Percentiles rank a stretch among this genome's conserved stretches.
Evolutionary conservation across 1,140 invertebrate genomes (phyloP).

Genomic region (Mylabris phalerata): DNA sequence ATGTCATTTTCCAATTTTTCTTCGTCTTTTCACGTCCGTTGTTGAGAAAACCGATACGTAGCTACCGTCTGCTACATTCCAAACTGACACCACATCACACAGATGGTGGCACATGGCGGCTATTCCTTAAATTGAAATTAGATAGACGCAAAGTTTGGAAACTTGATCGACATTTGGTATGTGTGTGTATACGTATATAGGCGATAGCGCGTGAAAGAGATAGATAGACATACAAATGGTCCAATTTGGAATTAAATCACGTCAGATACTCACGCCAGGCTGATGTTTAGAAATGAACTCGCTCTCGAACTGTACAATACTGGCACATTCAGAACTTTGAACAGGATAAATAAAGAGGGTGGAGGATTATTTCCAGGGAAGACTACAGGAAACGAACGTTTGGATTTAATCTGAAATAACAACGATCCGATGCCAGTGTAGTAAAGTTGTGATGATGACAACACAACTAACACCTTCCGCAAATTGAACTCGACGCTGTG

Average conservation of each 20-base stretch:
- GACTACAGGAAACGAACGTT: no score
- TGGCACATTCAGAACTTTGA: no score
- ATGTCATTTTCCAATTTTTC: constrained; percentile 4
- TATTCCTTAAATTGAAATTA: constrained; percentile 22
- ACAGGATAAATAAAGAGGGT: no score
- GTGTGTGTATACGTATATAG: no score
- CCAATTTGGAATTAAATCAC: constrained; percentile 18
- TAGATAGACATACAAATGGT: no score
- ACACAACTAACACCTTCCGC: no score
- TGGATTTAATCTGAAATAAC: no score
- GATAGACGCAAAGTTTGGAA: constrained; percentile 18
- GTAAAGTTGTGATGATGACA: no score
- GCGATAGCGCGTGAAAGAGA: no score
- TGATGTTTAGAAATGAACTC: not conserved
- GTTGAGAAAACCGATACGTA: constrained; percentile 5
- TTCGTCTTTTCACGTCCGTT: constrained; percentile 1
- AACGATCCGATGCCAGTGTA: no score
- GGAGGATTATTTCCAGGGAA: no score
- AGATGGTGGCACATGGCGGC: constrained; percentile 18
- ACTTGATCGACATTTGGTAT: constrained; percentile 21
- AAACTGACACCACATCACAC: constrained; percentile 11
- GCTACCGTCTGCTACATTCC: constrained; percentile 13
- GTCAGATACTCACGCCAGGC: constrained; percentile 4
- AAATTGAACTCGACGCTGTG: no score
- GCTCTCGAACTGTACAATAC: not conserved